Evolutionary conservation across 2,888 invertebrate genomes (phyloP), one percentile per base, ranked within the genome.

Genomic region (Frankliniella intonsa): DNA sequence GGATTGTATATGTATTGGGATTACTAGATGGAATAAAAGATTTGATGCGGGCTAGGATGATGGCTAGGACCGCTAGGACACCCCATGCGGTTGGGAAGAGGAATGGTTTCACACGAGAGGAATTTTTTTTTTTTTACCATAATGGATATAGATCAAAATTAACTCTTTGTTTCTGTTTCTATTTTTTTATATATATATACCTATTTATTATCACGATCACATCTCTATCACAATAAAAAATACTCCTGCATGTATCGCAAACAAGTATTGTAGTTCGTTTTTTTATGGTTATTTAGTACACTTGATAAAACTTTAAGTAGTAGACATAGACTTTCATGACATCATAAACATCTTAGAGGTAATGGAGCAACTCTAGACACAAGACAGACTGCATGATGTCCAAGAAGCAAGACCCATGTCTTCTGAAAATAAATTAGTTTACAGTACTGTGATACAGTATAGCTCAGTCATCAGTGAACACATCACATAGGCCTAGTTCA

Each of bases 401-500:
- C 14, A n/a, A 38, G 38, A 38, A 38, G 38, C 38, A 19, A 62
- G 25, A 11, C 12, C 25, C 25, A 22, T 22, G 22, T 25, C 25
- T 25, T 22, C 25, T 25, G 9, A 22, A 76, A 76, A 76, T 76
- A 76, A 76, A 76, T 76, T 11, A 76, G 25, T 12, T 76, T 76
- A 25, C 22, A 76, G 12, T 12, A 12, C 69, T 25, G 22, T 76
- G 22, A 19, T 62, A n/a, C 17, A 19, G n/a, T 62, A 62, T 25
- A 25, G 25, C 25, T 76, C 69, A 76, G 69, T 76, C 25, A 76
- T 25, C 69, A 76, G 25, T 76, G 69, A 76, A 25, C 69, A 25
- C 69, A 76, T 76, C 69, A 76, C 69, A 38, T 38, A n/a, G n/a
- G n/a, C n/a, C n/a, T n/a, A 76, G 69, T 25, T 76, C 69, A 76